These are phyloP conservation scores for Grus americana DNA, from an alignment of 2,113 vertebrate species.

Conservation along the genomic window DNA sequence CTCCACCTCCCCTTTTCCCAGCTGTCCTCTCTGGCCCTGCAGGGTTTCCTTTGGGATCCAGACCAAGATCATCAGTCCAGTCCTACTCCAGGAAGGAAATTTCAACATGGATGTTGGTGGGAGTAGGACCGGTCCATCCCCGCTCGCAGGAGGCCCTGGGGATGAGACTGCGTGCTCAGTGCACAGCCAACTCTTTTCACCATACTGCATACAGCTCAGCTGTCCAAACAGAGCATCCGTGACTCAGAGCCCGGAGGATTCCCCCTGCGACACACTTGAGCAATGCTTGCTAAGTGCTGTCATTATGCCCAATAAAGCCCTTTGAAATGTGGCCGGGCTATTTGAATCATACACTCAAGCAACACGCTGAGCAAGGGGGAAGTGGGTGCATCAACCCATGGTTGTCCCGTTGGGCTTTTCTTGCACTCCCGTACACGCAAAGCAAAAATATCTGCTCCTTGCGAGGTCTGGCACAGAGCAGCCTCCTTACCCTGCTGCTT, in stretches of 20 bases:
- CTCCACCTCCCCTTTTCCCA: neutral
- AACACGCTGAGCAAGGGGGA: neutral
- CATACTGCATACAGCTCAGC: neutral
- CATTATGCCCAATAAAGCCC: neutral
- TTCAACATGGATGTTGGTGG: accelerated
- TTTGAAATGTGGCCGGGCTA: neutral
- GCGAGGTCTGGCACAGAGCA: accelerated
- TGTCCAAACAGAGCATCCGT: neutral
- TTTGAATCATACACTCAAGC: neutral
- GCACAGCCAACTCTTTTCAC: accelerated
- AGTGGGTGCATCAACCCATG: accelerated
- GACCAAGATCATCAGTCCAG: neutral
- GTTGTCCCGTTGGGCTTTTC: neutral
- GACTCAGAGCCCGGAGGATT: neutral
- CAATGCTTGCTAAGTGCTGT: neutral
- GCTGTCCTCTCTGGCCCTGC: neutral
- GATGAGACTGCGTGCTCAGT: neutral
- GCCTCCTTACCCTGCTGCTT: neutral
- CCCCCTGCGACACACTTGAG: neutral
- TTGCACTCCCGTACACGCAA: accelerated
- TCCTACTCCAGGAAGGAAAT: neutral
- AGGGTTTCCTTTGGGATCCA: neutral
- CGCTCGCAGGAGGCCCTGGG: neutral
- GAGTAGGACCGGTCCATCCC: neutral
- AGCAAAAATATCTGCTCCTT: neutral